Evolutionary conservation across 2,113 vertebrate species (phyloP).

Genomic region (Pedionomus torquatus): DNA sequence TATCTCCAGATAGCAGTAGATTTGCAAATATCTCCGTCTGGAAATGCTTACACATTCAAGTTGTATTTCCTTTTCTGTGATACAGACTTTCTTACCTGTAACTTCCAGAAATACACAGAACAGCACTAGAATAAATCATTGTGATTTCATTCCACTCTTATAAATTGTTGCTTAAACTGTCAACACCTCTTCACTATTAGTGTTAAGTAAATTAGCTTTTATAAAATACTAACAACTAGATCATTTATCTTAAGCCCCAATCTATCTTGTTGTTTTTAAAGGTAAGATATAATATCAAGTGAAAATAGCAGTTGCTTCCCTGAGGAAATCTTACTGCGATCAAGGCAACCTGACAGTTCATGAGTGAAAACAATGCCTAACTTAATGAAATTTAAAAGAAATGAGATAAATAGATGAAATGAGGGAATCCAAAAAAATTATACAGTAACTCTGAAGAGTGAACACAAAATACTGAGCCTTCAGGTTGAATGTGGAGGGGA

Average conservation of each 20-base stretch:
- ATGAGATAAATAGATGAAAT: neutral
- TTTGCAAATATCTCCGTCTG: neutral
- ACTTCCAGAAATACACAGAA: neutral
- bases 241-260: neutral
- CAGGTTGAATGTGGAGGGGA: neutral
- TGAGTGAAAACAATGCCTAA: neutral
- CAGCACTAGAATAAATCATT: neutral
- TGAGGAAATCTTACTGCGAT: neutral
- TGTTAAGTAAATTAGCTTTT: conserved; percentile 12
- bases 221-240: neutral
- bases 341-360: neutral
- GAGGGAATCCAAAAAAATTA: neutral
- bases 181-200: neutral
- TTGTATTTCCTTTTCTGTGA: neutral
- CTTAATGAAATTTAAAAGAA: neutral
- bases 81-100: neutral
- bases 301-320: neutral
- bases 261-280: conserved; percentile 6
- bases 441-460: neutral
- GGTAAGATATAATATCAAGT: neutral
- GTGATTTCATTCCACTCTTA: neutral
- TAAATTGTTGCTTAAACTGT: neutral
- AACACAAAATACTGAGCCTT: neutral
- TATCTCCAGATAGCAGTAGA: neutral
- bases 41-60: neutral